A percentile compares a stretch with the other conserved stretches of the same genome.
Conservation (phyloP, 2,888 invertebrate species). For the Phlogophora meticulosa region DNA sequence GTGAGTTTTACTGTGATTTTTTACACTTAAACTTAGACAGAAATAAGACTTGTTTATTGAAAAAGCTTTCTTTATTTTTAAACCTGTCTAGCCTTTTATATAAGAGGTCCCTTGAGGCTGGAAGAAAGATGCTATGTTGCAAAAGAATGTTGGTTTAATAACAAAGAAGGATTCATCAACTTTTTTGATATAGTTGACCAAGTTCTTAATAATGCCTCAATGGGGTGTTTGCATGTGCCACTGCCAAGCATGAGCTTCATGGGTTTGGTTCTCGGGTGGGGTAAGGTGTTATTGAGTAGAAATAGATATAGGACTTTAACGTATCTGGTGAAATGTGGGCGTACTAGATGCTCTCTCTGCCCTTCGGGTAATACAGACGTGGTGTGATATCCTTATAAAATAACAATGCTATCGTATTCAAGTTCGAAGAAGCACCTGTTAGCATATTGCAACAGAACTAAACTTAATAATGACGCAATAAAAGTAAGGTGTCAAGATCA, state of each 20-base stretch:
- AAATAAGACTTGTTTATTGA: constrained; percentile 34
- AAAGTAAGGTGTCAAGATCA: constrained; percentile 33
- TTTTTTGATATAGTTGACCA: not conserved
- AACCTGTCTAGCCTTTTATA: constrained; percentile 11
- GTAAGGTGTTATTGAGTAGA: no score
- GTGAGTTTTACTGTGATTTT: constrained; percentile 58
- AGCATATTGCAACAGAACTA: constrained; percentile 27
- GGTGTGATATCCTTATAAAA: not conserved
- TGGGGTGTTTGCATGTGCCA: no score
- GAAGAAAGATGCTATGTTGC: not conserved
- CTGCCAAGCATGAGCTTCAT: no score
- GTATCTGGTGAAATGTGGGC: no score
- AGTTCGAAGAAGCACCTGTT: constrained; percentile 13
- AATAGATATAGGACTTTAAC: no score
- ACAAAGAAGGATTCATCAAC: not conserved
- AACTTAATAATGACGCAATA: constrained; percentile 21
- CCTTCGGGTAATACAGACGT: no score
- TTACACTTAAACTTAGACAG: constrained; percentile 21
- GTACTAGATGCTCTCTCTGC: no score
- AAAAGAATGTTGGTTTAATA: not conserved
- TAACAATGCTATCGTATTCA: constrained; percentile 4
- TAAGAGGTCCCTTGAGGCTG: not conserved
- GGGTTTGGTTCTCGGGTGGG: no score
- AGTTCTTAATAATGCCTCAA: no score
- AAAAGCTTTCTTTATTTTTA: constrained; percentile 26